Base-by-base conservation (phyloP, 2,888 invertebrate genomes). In the Conchocele bisecta region DNA sequence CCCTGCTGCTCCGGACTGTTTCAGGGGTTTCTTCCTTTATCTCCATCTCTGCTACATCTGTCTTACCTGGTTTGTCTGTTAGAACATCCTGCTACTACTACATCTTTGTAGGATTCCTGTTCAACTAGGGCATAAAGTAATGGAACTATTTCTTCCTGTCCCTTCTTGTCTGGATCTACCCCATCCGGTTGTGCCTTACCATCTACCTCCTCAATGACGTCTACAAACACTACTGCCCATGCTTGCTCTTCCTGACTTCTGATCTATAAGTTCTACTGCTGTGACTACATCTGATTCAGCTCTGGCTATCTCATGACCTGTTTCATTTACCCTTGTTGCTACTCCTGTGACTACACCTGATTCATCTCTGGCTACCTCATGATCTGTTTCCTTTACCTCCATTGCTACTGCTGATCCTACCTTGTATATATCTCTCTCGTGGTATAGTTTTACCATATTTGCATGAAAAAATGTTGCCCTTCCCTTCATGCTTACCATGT, bases 41-140 rank as follows among this genome's bases (percentile, higher is more conserved):
- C 6, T 58, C 57, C 51, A 58, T 35, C 17, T 69, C 39, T 17
- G 44, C 31, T 1, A 70, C 13, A 33, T 44, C 41, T 13, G 44
- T 70, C 24, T 51, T 42, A 20, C 64, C 64, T 29, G 70, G 64
- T n/a, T 59, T 17, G 41, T 70, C 70, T 6, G 64, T 54, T 5
- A 70, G 28, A 2, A 64, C 59, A 63, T 70, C 58, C 15, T n/a
- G 6, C 28, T 17, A 58, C 28, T 17, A 31, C 9, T 5, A 65
- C 65, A 65, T 65, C 39, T 20, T 53, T 41, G 28, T 42, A 22
- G 3, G 29, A 15, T 26, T 63, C 42, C 15, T 31, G 22, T 29
- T 15, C n/a, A 26, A 26, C 51, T 29, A 26, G 11, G 37, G n/a
- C 11, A 35, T 46, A 13, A 13, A 26, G 46, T 20, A 6, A 24